phyloP scores from a whole-genome alignment of 2,113 vertebrate genomes.

The Myotis yumanensis region DNA sequence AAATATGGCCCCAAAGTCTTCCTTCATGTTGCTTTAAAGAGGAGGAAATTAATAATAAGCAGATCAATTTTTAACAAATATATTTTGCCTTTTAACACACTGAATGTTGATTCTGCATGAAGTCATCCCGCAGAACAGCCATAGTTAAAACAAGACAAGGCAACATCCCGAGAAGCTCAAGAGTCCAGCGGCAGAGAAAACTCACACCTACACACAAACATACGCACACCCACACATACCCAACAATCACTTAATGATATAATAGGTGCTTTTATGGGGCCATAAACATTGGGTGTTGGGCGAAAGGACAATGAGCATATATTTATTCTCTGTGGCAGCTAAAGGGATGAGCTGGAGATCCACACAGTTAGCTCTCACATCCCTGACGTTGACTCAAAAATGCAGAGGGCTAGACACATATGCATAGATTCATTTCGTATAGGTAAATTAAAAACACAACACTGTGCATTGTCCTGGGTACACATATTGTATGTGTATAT shows the following conservation, averaged over 20 bases:
- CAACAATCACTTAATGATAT: not conserved
- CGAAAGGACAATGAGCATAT: not conserved
- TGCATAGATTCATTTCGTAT: not conserved
- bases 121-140: not conserved
- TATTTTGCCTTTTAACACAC: not conserved
- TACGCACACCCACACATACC: not conserved
- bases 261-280: constrained; percentile 30
- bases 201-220: not conserved
- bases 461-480: not conserved
- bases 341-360: not conserved
- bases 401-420: not conserved
- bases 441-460: not conserved
- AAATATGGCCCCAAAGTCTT: not conserved
- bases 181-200: not conserved
- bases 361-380: not conserved
- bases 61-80: not conserved
- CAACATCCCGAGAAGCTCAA: not conserved
- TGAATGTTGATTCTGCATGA: not conserved
- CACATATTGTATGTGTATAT: not conserved
- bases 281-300: constrained; percentile 25
- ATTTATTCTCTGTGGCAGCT: not conserved
- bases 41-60: not conserved
- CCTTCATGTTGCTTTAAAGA: not conserved
- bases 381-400: not conserved
- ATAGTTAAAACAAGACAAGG: not conserved